Conservation (phyloP, 2,113 vertebrate genomes). For the Thunnus thynnus region DNA sequence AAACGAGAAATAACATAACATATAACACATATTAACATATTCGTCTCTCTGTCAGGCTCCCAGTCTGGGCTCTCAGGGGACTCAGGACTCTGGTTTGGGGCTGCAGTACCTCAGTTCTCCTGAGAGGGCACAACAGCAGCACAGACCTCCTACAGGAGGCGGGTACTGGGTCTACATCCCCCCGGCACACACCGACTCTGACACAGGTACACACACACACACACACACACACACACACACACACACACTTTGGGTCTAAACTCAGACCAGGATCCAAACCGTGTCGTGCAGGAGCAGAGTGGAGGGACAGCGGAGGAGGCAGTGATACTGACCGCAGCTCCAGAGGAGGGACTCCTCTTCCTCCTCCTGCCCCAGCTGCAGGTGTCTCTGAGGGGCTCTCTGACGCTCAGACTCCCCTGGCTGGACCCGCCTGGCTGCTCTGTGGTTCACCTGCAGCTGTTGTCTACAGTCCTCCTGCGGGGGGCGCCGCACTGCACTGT, state of each 20-base stretch:
- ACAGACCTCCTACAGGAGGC: constrained; percentile 39
- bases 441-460: constrained; percentile 29
- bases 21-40: too few species aligned
- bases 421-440: constrained; percentile 11
- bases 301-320: constrained; percentile 76
- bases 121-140: constrained; percentile 56
- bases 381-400: background rate
- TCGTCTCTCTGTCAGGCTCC: constrained; percentile 77
- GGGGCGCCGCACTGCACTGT: constrained; percentile 81
- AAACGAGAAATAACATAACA: too few species aligned
- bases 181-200: constrained; percentile 44
- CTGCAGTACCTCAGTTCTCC: constrained; percentile 82
- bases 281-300: constrained; percentile 52
- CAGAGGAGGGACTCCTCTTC: constrained; percentile 27
- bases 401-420: background rate
- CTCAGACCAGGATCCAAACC: too few species aligned
- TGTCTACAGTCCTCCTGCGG: constrained; percentile 77
- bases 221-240: too few species aligned
- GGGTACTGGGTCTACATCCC: constrained; percentile 87
- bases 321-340: constrained; percentile 66
- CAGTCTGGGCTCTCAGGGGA: constrained; percentile 87
- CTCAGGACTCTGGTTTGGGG: constrained; percentile 91
- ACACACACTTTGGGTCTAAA: too few species aligned
- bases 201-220: constrained; percentile 38
- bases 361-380: constrained; percentile 75